These are phyloP conservation scores for Intellagama lesueurii DNA, from an alignment of 2,797 vertebrate genomes.

Conservation along the genomic window DNA sequence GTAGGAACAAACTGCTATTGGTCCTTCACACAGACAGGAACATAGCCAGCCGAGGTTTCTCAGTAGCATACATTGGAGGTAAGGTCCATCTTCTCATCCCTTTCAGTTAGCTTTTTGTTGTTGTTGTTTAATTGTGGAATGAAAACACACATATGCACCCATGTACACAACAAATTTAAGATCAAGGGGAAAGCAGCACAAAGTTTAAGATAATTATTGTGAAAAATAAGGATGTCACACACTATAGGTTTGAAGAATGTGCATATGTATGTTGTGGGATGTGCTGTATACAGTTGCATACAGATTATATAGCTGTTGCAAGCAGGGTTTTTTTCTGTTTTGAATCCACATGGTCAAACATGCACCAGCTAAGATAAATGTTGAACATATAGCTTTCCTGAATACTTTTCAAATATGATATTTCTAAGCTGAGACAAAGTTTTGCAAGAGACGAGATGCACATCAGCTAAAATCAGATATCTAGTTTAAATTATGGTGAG, in stretches of 20 bases:
- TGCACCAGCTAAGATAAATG: too few species aligned
- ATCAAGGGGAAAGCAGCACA: not conserved
- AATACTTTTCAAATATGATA: too few species aligned
- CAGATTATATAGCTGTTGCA: not conserved
- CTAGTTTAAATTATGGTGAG: not conserved
- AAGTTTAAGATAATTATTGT: not conserved
- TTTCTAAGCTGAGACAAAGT: too few species aligned
- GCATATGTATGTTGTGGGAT: too few species aligned
- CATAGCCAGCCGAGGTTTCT: conserved; percentile 87
- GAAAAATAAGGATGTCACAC: not conserved
- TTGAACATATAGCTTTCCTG: too few species aligned
- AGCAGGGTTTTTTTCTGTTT: not conserved
- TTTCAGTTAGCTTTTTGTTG: not conserved
- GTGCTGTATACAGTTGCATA: not conserved
- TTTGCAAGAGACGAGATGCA: not conserved
- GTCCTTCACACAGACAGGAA: conserved; percentile 91
- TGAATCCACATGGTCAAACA: not conserved
- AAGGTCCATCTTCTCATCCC: conserved; percentile 50
- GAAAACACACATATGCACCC: not conserved
- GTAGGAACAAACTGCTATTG: conserved; percentile 87
- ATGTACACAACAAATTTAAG: not conserved
- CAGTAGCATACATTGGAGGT: conserved; percentile 91
- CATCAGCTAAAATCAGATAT: not conserved
- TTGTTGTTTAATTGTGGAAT: not conserved
- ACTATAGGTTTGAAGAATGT: too few species aligned